Evolutionary conservation across 2,888 invertebrate species (phyloP), one percentile per base, ranked within the genome.

Genomic region (Platypus cylindrus): DNA sequence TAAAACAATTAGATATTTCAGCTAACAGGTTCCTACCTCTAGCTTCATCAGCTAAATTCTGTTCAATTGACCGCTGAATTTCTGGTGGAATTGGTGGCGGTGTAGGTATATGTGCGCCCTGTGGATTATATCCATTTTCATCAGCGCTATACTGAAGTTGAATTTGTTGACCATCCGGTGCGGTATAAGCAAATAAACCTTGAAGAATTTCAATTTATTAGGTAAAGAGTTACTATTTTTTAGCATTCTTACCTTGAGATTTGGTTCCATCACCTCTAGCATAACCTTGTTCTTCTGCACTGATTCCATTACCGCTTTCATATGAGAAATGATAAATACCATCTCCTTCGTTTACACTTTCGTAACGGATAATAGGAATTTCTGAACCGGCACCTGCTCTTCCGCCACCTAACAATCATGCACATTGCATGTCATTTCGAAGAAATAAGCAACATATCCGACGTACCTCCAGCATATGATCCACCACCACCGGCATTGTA

Each of bases 71-170:
- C 34, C 65, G 62, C 26, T 67, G 60, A 46, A 72, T 72, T 16
- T 65, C 70, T 41, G 66, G 67, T 1, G 72, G 72, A 43, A 73
- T 71, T 23, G 71, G 71, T 1, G 72, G 71, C 0, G 72, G 65
- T 0, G 71, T 71, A 11, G 72, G 73, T 16, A 72, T 52, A 43
- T 72, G 72, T 1, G 61, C 64, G 1, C 71, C 72, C 40, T 64
- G 57, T 0, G 72, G 63, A 20, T 62, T 60, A 59, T 68, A 72
- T 5, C 72, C 72, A 31, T 70, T 59, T 51, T 70, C 70, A 42
- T 71, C 73, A 37, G 73, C 71, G 0, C 63, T 65, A 50, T 71
- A 71, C 2, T 69, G 66, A 62, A 54, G 66, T 63, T 41, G 39
- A 35, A 52, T 50, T 35, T 52, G 52, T 39, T 55, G 49, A 13